Evolutionary conservation across 2,797 vertebrate genomes (phyloP).

Genomic region (Adrianichthys oophorus): DNA sequence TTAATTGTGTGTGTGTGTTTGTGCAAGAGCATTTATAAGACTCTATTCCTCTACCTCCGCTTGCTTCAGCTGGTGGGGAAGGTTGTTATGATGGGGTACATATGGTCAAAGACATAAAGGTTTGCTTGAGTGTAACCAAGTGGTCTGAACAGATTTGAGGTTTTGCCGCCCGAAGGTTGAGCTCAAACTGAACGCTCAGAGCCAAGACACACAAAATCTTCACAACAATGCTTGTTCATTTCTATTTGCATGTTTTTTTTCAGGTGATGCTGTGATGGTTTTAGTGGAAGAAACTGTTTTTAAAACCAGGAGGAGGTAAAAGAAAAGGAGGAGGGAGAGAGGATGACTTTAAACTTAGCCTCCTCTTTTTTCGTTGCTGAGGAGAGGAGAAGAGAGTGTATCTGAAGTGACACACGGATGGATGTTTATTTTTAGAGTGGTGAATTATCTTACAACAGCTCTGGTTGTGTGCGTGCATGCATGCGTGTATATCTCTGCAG

Average conservation of each 20-base stretch:
- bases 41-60: constrained; percentile 1
- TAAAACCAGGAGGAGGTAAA: constrained; percentile 10
- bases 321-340: background rate
- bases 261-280: constrained; percentile 36
- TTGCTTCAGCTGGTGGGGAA: constrained; percentile 5
- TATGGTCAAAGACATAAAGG: constrained; percentile 51
- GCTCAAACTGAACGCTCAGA: constrained; percentile 25
- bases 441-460: constrained; percentile 71
- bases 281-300: constrained; percentile 32
- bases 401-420: constrained; percentile 76
- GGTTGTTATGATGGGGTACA: constrained; percentile 62
- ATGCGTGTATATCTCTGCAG: constrained; percentile 48
- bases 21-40: constrained; percentile 12
- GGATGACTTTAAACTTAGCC: constrained; percentile 19
- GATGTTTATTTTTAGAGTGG: constrained; percentile 77
- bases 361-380: constrained; percentile 39
- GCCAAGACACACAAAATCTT: constrained; percentile 13
- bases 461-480: constrained; percentile 29
- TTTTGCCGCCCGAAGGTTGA: constrained; percentile 61
- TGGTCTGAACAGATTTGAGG: constrained; percentile 30
- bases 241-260: constrained; percentile 37
- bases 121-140: constrained; percentile 32
- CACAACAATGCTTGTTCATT: constrained; percentile 26
- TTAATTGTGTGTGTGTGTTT: background rate
- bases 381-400: constrained; percentile 44